Base-by-base conservation (phyloP, 1,140 invertebrate species). In the Heliconius eleuchia region DNA sequence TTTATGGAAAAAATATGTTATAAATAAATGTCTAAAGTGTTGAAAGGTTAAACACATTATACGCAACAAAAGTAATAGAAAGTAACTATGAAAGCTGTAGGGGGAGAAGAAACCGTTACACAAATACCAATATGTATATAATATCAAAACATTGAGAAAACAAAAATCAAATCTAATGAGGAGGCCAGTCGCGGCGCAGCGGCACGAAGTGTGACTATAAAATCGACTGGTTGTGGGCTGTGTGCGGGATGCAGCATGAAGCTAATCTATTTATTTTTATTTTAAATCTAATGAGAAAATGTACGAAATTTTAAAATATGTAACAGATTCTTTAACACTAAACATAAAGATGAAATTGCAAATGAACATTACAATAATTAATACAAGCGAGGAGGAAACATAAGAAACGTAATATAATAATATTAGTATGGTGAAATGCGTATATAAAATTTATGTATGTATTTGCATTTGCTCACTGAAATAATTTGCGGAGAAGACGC, bases 401-500 rank as follows among this genome's bases (percentile, higher is more conserved):
- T 75, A 37, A 71, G 76, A 77, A 76, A 70, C 39, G 73, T 34
- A 81, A 74, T 78, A 60, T 78, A 71, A 76, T 80, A 78, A 13
- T 66, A 66, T 81, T 81, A 81, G 80, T 81, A 75, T 60, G 66
- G 84, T 80, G 77, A 78, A 83, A 82, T 83, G 80, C 80, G 84
- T 80, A 73, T 84, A 75, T 83, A 87, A 37, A 37, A 46, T 46
- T 46, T 46, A 83, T 83, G 9, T 66, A 57, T 57, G 55, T 57
- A 84, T 82, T 80, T 85, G 60, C 76, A 87, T 84, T 84, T 92
- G 91, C 91, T 93, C 92, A 93, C 92, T 84, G 91, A 90, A 84
- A 92, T 86, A 78, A 93, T 91, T 80, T 94, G 91, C 78, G 92
- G 92, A 46, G 92, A 92, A 27, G 91, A 92, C 46, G 92, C 92